Conservation (phyloP, 2,888 invertebrate genomes). For the Papilio gigon region DNA sequence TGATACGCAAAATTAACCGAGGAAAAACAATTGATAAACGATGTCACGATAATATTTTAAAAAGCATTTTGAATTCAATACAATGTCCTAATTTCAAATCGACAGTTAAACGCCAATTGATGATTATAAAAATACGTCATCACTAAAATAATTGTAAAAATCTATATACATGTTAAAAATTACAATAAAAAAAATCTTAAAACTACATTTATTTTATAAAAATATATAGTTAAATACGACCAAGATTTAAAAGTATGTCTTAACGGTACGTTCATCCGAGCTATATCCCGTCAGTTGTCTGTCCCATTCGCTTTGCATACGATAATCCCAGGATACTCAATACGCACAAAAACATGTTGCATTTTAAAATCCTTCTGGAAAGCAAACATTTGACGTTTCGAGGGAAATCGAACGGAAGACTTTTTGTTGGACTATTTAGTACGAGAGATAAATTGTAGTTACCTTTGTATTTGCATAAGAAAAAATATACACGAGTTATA, state of each 20-base stretch:
- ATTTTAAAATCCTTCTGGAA: conserved; percentile 80
- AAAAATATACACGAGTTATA: neutral
- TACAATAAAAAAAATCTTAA: too few relatives aligned
- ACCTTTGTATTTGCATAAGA: conserved; percentile 30
- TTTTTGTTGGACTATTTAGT: conserved; percentile 64
- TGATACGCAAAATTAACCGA: conserved; percentile 47
- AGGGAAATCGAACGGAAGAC: conserved; percentile 74
- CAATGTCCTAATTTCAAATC: too few relatives aligned
- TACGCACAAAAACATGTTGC: conserved; percentile 75
- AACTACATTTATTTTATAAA: conserved; percentile 27
- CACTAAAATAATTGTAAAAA: too few relatives aligned
- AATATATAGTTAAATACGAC: neutral
- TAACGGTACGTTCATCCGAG: conserved; percentile 45
- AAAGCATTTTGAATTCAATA: neutral
- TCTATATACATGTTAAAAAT: too few relatives aligned
- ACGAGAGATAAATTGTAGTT: conserved; percentile 49
- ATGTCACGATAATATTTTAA: neutral
- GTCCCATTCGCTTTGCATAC: conserved; percentile 70
- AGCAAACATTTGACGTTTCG: conserved; percentile 79
- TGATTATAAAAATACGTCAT: too few relatives aligned
- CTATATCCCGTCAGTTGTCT: conserved; percentile 39
- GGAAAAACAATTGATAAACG: neutral
- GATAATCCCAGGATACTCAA: conserved; percentile 65
- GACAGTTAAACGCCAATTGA: too few relatives aligned
- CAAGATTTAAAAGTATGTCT: conserved; percentile 50